These are phyloP conservation scores for Nasua narica DNA, from an alignment of 2,797 vertebrate genomes.

Conservation along the genomic window DNA sequence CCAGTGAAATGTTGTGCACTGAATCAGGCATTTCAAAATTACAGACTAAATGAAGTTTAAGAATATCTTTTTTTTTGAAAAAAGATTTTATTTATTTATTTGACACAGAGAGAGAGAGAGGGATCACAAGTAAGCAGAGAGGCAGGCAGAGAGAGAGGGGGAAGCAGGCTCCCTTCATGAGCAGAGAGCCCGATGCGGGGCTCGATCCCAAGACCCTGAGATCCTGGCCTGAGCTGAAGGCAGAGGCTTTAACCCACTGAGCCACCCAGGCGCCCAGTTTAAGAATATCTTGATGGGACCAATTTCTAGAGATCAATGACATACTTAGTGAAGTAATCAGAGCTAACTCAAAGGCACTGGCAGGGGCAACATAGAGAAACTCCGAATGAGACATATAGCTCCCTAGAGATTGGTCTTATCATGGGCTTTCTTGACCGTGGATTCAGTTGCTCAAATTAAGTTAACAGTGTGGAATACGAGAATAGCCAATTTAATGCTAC, in stretches of 20 bases:
- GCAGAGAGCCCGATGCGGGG: no score
- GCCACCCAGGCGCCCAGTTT: no score
- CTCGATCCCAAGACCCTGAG: no score
- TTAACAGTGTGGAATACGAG: neutral
- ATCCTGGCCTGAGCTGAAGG: no score
- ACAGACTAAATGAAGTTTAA: neutral
- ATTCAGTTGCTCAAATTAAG: neutral
- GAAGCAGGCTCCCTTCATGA: no score
- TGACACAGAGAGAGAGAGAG: no score
- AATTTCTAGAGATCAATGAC: neutral
- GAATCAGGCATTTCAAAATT: neutral
- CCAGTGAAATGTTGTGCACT: neutral
- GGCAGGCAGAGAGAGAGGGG: no score
- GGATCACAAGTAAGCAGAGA: no score
- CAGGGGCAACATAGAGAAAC: neutral
- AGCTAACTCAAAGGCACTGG: neutral
- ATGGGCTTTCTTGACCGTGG: neutral
- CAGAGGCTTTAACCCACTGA: no score
- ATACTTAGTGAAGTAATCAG: neutral
- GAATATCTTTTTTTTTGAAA: neutral
- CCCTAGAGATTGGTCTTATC: neutral
- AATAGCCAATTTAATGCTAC: neutral
- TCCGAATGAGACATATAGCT: neutral
- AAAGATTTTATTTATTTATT: no score
- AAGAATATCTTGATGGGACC: neutral